phyloP scores from a whole-genome alignment of 2,888 invertebrate genomes.

The Parnassius orleans region DNA sequence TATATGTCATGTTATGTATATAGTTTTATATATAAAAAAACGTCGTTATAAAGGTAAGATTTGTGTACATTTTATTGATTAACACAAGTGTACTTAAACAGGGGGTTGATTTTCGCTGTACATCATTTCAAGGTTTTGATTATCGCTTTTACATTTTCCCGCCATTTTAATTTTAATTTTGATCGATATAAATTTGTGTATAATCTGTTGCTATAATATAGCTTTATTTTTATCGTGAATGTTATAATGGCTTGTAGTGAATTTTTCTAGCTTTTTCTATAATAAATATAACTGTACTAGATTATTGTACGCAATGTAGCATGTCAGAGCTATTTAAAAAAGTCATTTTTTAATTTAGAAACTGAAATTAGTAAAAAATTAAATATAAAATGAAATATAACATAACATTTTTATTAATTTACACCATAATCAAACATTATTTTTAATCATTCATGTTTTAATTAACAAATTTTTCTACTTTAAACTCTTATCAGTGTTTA shows the following conservation, averaged over 20 bases:
- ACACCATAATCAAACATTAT: too few relatives aligned
- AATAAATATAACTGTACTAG: neutral
- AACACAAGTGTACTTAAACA: too few relatives aligned
- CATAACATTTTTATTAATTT: too few relatives aligned
- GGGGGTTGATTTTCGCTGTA: neutral
- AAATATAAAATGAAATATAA: too few relatives aligned
- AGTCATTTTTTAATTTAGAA: neutral
- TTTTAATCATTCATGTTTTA: too few relatives aligned
- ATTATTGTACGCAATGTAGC: neutral
- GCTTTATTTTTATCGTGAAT: conserved; percentile 14
- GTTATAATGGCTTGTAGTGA: neutral
- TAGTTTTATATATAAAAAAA: too few relatives aligned
- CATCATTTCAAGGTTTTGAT: conserved; percentile 9
- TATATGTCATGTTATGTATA: too few relatives aligned
- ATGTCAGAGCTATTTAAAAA: neutral
- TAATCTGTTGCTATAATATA: conserved; percentile 12
- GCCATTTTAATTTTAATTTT: neutral
- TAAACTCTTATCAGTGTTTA: too few relatives aligned
- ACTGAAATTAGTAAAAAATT: neutral
- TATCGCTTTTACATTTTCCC: conserved; percentile 14
- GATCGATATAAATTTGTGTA: neutral
- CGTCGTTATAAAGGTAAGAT: neutral
- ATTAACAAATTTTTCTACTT: too few relatives aligned
- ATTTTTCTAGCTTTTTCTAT: neutral
- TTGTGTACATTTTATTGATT: neutral